Conservation (phyloP, 2,797 vertebrate species). For the Syngnathus acus region DNA sequence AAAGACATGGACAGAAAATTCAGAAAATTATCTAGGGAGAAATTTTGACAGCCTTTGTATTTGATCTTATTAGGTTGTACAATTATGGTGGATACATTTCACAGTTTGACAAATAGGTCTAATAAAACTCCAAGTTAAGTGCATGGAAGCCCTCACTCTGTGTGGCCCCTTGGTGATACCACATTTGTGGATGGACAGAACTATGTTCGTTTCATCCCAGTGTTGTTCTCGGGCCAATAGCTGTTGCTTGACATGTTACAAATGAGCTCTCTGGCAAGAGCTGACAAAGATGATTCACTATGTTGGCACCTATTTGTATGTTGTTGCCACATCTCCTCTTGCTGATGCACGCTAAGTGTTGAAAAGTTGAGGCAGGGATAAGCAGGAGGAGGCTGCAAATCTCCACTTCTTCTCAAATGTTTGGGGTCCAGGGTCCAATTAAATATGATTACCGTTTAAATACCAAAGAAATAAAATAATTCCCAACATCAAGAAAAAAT, state of each 20-base stretch:
- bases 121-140: no score
- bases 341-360: slow-evolving; percentile 1
- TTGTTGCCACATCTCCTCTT: not conserved
- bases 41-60: no score
- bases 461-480: no score
- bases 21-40: no score
- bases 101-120: not conserved
- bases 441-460: not conserved
- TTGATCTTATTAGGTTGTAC: not conserved
- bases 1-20: not conserved
- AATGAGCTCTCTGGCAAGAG: slow-evolving; percentile 12
- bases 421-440: not conserved
- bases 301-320: slow-evolving; percentile 1
- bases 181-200: slow-evolving; percentile 14
- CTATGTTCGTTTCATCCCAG: slow-evolving; percentile 5
- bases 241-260: slow-evolving; percentile 13
- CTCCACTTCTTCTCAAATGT: not conserved
- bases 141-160: no score
- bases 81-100: not conserved
- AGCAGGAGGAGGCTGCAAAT: not conserved
- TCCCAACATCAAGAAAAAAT: not conserved
- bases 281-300: not conserved
- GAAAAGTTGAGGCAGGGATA: not conserved
- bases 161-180: slow-evolving; percentile 8
- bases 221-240: slow-evolving; percentile 11